Percentiles rank a stretch among this genome's conserved stretches.
These are phyloP conservation scores for Ivindomyrus marchei DNA, from an alignment of 2,113 vertebrate genomes.

Conservation along the genomic window DNA sequence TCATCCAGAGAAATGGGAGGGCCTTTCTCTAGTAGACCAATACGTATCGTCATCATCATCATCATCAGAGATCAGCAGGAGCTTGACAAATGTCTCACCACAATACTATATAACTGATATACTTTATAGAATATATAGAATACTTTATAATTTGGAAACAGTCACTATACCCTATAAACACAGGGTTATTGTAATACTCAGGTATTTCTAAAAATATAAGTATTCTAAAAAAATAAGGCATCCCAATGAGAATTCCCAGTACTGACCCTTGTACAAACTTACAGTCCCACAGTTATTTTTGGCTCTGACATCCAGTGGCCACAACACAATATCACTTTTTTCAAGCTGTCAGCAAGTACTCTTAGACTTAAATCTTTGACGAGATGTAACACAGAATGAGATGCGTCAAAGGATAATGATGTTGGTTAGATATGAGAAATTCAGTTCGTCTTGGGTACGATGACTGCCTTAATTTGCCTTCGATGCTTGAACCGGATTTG, in stretches of 20 bases:
- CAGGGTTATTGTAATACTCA: not conserved
- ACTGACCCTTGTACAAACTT: not conserved
- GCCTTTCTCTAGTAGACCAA: not conserved
- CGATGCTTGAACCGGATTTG: not conserved
- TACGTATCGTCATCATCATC: not conserved
- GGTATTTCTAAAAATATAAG: not conserved
- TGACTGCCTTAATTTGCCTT: not conserved
- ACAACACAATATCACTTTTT: not conserved
- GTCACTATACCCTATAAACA: not conserved
- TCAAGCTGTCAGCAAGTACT: not conserved
- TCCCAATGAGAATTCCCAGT: not conserved
- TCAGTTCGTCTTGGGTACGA: not conserved
- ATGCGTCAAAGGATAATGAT: not conserved
- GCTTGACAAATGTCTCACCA: not conserved
- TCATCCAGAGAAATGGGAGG: not conserved
- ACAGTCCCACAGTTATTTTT: not conserved
- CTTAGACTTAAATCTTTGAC: not conserved
- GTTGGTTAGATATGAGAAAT: not conserved
- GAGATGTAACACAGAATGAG: not conserved
- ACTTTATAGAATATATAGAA: not conserved
- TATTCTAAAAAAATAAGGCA: conserved; percentile 2
- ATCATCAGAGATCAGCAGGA: not conserved
- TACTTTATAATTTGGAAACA: not conserved
- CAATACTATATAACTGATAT: not conserved
- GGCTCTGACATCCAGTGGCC: not conserved